A percentile compares a stretch with the other conserved stretches of the same genome.
Conservation (phyloP, 2,113 vertebrate genomes). For the Melanostigma gelatinosum region DNA sequence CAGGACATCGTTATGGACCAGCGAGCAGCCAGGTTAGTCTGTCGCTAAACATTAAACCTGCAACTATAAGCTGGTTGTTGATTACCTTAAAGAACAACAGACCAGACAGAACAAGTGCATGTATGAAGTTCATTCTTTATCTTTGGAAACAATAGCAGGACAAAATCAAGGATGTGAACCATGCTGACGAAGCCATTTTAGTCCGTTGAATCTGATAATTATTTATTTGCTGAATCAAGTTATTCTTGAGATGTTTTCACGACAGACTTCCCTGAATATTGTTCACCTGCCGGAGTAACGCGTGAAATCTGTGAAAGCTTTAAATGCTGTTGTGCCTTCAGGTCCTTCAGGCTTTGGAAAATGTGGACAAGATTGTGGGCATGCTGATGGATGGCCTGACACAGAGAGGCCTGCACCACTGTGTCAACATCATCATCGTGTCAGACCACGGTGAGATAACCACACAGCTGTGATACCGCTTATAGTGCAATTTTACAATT, state of each 20-base stretch:
- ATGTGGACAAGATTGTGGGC: conserved; percentile 86
- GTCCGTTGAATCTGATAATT: background rate
- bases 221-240: conserved; percentile 1
- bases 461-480: background rate
- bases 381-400: conserved; percentile 93
- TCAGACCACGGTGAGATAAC: conserved; percentile 92
- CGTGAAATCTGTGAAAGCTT: background rate
- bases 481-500: background rate
- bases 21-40: conserved; percentile 85
- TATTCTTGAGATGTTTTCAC: background rate
- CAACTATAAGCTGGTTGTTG: background rate
- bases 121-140: background rate
- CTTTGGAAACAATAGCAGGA: background rate
- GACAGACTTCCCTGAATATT: background rate
- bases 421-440: conserved; percentile 90
- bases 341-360: conserved; percentile 85
- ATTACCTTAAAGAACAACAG: conserved; percentile 3
- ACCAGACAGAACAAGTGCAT: background rate
- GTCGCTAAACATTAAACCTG: conserved; percentile 13
- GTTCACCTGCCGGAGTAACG: background rate
- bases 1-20: conserved; percentile 89
- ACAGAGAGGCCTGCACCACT: conserved; percentile 86
- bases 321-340: conserved; percentile 59
- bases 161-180: background rate
- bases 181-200: background rate